Evolutionary conservation across 2,113 vertebrate genomes (phyloP).

Genomic region (Syrmaticus mikado): DNA sequence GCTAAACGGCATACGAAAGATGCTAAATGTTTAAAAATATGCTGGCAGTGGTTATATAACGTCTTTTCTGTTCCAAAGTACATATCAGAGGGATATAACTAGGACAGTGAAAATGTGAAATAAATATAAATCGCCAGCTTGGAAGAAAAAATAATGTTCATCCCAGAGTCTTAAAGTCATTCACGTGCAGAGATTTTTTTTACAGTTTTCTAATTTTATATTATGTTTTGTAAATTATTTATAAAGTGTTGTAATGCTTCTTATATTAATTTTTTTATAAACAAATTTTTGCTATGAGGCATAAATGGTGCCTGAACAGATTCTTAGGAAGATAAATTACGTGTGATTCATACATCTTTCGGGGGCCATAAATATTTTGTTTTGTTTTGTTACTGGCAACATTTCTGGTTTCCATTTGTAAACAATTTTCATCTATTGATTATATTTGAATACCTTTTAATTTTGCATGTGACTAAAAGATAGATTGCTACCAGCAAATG

Average conservation of each 20-base stretch:
- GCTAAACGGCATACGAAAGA: constrained; percentile 57
- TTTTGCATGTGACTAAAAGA: constrained; percentile 73
- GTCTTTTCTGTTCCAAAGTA: constrained; percentile 57
- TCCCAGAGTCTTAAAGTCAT: constrained; percentile 73
- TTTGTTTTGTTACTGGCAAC: constrained; percentile 66
- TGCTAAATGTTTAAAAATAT: constrained; percentile 72
- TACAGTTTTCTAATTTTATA: constrained; percentile 84
- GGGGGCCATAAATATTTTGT: constrained; percentile 44
- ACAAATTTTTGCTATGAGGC: constrained; percentile 79
- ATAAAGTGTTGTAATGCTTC: constrained; percentile 82
- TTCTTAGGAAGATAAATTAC: constrained; percentile 78
- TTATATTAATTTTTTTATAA: constrained; percentile 82
- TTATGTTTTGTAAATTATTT: constrained; percentile 83
- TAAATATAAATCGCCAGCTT: constrained; percentile 65
- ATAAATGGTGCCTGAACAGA: constrained; percentile 80
- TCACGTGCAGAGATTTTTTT: constrained; percentile 76
- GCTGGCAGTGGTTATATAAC: constrained; percentile 58
- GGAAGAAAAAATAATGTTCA: constrained; percentile 69
- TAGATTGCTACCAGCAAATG: constrained; percentile 66
- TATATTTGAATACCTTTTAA: constrained; percentile 63
- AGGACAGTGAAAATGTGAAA: constrained; percentile 71
- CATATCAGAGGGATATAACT: constrained; percentile 63
- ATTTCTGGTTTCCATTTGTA: constrained; percentile 67
- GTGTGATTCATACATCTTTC: constrained; percentile 52
- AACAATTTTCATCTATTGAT: constrained; percentile 53